Evolutionary conservation across 2,113 vertebrate genomes (phyloP).

Genomic region (Mormyrus lacerda): DNA sequence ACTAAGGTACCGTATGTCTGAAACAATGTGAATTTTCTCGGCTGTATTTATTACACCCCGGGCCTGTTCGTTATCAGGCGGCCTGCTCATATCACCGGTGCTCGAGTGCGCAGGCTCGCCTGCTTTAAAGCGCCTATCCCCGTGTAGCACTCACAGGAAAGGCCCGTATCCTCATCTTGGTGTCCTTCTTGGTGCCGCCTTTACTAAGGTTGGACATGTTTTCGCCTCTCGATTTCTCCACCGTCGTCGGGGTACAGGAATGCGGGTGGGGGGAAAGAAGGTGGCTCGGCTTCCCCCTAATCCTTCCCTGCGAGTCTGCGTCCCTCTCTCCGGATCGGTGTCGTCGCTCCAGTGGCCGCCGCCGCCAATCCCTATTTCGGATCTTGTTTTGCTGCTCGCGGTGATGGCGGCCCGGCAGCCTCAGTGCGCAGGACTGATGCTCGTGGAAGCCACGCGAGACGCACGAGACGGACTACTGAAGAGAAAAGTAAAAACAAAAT

Average conservation of each 20-base stretch:
- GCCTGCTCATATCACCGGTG: conserved; percentile 41
- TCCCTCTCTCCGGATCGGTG: conserved; percentile 44
- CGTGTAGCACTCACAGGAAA: conserved; percentile 83
- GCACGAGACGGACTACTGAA: neutral
- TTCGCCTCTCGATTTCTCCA: conserved; percentile 47
- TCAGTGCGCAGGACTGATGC: conserved; percentile 2
- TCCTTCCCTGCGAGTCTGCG: conserved; percentile 45
- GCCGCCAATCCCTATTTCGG: conserved; percentile 43
- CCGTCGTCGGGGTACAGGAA: conserved; percentile 50
- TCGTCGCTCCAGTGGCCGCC: conserved; percentile 41
- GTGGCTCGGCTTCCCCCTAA: conserved; percentile 41
- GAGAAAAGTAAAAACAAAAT: neutral
- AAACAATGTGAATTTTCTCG: neutral
- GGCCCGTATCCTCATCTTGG: conserved; percentile 98
- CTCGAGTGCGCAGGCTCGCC: conserved; percentile 37
- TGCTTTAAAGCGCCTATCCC: conserved; percentile 20
- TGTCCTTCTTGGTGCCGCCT: conserved; percentile 95
- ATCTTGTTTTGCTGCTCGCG: conserved; percentile 34
- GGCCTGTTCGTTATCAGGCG: conserved; percentile 12
- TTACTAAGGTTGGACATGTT: conserved; percentile 96
- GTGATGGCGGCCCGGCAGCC: conserved; percentile 52
- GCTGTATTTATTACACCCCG: conserved; percentile 8
- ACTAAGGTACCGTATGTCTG: neutral
- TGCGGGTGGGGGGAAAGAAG: conserved; percentile 33
- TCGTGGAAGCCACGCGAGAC: neutral